These are phyloP conservation scores for Sussaba pulchella DNA, from an alignment of 2,888 invertebrate genomes.

Conservation along the genomic window DNA sequence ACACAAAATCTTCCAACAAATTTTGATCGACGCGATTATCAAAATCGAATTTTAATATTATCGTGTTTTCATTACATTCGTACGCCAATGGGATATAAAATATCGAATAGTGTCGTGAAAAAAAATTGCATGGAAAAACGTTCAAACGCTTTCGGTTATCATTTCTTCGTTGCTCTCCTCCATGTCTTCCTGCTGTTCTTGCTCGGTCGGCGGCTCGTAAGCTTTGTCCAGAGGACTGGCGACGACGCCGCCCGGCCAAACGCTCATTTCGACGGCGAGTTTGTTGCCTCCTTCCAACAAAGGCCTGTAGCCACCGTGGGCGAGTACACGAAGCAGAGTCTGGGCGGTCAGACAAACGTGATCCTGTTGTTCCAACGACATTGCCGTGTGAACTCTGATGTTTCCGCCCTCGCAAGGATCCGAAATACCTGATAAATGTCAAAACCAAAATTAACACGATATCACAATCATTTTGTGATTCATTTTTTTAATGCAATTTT, in stretches of 20 bases:
- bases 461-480: no score
- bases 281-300: conserved; percentile 90
- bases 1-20: conserved; percentile 16
- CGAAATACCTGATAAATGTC: conserved; percentile 87
- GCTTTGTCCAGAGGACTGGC: conserved; percentile 98
- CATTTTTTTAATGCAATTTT: no score
- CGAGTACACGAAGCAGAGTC: conserved; percentile 94
- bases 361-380: conserved; percentile 97
- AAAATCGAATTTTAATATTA: conserved; percentile 22
- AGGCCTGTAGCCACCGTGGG: conserved; percentile 97
- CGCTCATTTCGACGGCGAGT: conserved; percentile 95
- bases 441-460: background rate
- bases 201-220: conserved; percentile 91
- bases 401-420: conserved; percentile 98
- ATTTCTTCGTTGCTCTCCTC: conserved; percentile 89
- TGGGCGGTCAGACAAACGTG: conserved; percentile 97
- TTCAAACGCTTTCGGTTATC: conserved; percentile 85
- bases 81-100: conserved; percentile 21
- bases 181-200: conserved; percentile 91
- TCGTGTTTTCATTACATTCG: conserved; percentile 17
- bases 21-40: conserved; percentile 5
- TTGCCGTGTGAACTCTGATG: conserved; percentile 94
- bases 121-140: background rate
- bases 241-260: conserved; percentile 97
- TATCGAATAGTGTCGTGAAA: conserved; percentile 22